Evolutionary conservation across 2,888 invertebrate genomes (phyloP), one percentile per base, ranked within the genome.

Genomic region (Griposia aprilina): DNA sequence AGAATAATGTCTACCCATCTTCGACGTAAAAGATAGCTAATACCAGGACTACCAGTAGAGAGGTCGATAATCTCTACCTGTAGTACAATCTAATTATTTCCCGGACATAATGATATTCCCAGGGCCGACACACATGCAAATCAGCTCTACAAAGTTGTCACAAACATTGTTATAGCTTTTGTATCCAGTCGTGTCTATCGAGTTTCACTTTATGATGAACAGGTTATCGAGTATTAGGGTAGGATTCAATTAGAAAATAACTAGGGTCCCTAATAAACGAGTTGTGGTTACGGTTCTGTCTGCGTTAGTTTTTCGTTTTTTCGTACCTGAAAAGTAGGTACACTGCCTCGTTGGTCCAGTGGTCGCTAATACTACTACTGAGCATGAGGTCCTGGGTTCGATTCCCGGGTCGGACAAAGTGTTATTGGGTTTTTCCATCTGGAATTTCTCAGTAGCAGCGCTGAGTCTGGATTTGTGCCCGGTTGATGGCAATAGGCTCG

Each of bases 81-180:
- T 20, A 15, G 3, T 36, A 60, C 50, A 57, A 80, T 63, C n/a
- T 62, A 75, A 80, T 82, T 78, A 74, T 74, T 26, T 60, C n/a
- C 4, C n/a, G n/a, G 23, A 17, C 69, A 23, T 60, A 72, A 85
- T 72, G 50, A 83, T 72, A 71, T 76, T 81, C 57, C 73, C 79
- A 60, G 80, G 63, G 80, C 41, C 63, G 82, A 26, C 82, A 75
- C 74, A 76, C 67, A 83, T 85, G 87, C 81, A 87, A 87, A 87
- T 87, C 36, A 77, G 71, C 62, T 41, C 52, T 15, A 68, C 67
- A 73, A 83, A 85, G 82, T 87, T 82, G 72, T 63, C 70, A 55
- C 83, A 75, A 87, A 87, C 75, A 41, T 30, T 52, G 81, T 85
- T 87, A 85, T 17, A 59, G 78, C 45, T 63, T 78, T 60, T 11